Base-by-base conservation (phyloP, 1,140 invertebrate species). In the Caerostris extrusa region DNA sequence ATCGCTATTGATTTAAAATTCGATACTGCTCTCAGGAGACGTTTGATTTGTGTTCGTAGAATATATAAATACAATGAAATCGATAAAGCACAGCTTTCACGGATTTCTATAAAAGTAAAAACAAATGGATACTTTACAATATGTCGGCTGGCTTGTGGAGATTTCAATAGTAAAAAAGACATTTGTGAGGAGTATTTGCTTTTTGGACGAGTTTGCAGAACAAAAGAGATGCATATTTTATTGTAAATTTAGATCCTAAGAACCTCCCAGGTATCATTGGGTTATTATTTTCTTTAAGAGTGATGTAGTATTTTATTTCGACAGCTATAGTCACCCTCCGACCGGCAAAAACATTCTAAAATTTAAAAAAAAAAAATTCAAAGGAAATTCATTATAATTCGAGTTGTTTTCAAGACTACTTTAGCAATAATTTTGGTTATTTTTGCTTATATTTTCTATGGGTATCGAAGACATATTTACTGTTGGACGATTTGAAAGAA, bases 1-100 rank as follows among this genome's bases (percentile, higher is more conserved):
- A 55, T 92, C 0, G 19, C 81, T 2, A 67, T 92, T 55, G 90
- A 92, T 92, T 10, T 92, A 55, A 85, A 55, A 19, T 92, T 92
- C 55, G 17, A 3, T 2, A 10, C 8, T 0, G 12, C 81, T 7
- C 50, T 92, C 6, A 5, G 0, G 58, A 92, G 50, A 92, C 90
- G 10, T 19, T 19, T 19, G 64, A 12, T 64, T 61, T 92, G 81
- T 85, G 2, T 85, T 64, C 19, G 77, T 81, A 17, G 90, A 92
- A 67, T 92, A 83, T 56, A 12, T 77, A 56, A 83, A 61, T 19
- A 56, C 34, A 10, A 64, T 92, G 14, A 71, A 81, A 81, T 64
- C 61, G 61, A 64, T 64, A 64, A 64, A 64, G 90, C n/a, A 53
- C 3, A 17, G 71, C 82, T 12, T 81, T 17, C 4, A 91, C 90